phyloP scores from a whole-genome alignment of 1,140 invertebrate species.

The Aphaenogaster rudis region DNA sequence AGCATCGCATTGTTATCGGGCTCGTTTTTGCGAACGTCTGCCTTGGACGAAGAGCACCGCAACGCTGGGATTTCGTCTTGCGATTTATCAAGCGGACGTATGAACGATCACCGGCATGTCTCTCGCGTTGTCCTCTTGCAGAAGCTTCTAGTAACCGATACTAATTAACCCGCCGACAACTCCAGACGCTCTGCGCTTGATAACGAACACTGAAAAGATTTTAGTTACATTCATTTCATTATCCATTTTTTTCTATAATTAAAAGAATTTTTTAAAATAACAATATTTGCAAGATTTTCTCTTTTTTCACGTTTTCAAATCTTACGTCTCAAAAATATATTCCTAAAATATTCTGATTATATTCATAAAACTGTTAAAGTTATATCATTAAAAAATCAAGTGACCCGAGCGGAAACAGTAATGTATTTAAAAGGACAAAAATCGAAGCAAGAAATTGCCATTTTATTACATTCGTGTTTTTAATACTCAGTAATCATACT shows the following conservation, averaged over 20 bases:
- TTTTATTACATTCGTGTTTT: too few species aligned
- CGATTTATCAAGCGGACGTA: slow-evolving; percentile 48
- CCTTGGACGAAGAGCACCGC: neutral
- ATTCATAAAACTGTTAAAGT: neutral
- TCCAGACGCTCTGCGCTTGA: neutral
- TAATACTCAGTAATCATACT: too few species aligned
- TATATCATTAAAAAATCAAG: neutral
- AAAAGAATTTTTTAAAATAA: neutral
- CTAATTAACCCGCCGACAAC: slow-evolving; percentile 38
- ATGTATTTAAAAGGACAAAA: neutral
- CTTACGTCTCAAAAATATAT: neutral
- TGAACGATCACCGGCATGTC: slow-evolving; percentile 4
- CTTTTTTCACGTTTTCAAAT: neutral
- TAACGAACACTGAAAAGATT: slow-evolving; percentile 10
- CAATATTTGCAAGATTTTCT: neutral
- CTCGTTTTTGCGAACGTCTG: slow-evolving; percentile 51
- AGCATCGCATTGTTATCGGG: slow-evolving; percentile 55
- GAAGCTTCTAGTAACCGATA: slow-evolving; percentile 27
- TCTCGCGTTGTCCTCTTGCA: neutral
- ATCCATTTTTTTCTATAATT: neutral
- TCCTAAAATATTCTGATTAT: neutral
- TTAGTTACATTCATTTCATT: neutral
- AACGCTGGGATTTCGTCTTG: slow-evolving; percentile 30
- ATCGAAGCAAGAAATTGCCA: too few species aligned
- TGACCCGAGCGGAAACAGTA: neutral